These are phyloP conservation scores for Propsilocerus akamusi DNA, from an alignment of 1,140 invertebrate genomes.

Conservation along the genomic window DNA sequence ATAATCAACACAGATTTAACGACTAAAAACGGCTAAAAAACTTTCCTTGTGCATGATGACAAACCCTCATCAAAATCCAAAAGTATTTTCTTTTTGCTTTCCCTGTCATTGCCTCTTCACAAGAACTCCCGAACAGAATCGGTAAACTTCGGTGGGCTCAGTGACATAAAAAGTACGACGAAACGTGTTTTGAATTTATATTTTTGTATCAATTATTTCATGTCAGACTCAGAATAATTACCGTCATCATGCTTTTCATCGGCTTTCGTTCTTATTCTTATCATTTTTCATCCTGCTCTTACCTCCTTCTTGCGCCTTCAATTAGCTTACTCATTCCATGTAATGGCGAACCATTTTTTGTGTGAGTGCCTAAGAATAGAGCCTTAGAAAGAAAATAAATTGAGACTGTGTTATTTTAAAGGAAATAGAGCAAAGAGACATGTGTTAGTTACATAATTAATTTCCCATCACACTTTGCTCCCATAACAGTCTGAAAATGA, in stretches of 20 bases:
- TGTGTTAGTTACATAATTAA: neutral
- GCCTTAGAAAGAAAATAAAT: neutral
- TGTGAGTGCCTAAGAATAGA: neutral
- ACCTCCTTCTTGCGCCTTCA: neutral
- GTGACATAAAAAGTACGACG: too few species aligned
- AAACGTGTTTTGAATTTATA: neutral
- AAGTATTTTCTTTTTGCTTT: neutral
- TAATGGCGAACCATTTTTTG: neutral
- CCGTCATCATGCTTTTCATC: neutral
- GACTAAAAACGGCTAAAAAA: too few species aligned
- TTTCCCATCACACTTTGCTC: neutral
- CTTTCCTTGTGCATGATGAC: neutral
- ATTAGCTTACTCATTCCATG: neutral
- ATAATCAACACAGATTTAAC: too few species aligned
- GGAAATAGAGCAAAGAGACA: too few species aligned
- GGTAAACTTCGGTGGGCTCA: neutral
- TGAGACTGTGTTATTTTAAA: neutral
- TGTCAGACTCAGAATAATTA: neutral
- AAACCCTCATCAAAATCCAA: neutral
- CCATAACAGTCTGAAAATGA: neutral
- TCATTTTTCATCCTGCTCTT: neutral
- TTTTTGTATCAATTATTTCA: neutral
- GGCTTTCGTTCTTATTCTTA: neutral
- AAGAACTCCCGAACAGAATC: neutral
- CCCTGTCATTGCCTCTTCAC: neutral